Evolutionary conservation across 1,140 invertebrate genomes (phyloP).

Genomic region (Archegozetes longisetosus): DNA sequence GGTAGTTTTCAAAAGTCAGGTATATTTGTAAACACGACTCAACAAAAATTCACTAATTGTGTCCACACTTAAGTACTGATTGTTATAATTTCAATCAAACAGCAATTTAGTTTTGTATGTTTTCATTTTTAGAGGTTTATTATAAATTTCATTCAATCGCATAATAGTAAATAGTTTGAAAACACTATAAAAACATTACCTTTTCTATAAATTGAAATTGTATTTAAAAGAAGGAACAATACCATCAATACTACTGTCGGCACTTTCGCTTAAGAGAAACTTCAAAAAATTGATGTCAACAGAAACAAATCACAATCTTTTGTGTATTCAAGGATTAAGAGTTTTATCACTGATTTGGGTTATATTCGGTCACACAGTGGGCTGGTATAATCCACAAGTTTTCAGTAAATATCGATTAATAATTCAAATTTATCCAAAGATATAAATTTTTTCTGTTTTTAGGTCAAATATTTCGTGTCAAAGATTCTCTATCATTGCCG

Average conservation of each 20-base stretch:
- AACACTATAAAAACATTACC: neutral
- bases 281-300: neutral
- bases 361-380: constrained; percentile 22
- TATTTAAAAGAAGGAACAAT: neutral
- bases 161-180: neutral
- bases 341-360: constrained; percentile 23
- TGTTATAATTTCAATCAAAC: neutral
- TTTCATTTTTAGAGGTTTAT: neutral
- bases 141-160: neutral
- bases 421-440: neutral
- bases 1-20: too few relatives aligned
- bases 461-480: too few relatives aligned
- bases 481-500: too few relatives aligned
- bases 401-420: neutral
- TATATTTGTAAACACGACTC: too few relatives aligned
- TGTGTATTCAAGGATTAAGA: constrained; percentile 23
- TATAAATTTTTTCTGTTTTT: too few relatives aligned
- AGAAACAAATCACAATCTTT: neutral
- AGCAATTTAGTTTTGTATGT: neutral
- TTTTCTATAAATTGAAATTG: neutral
- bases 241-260: neutral
- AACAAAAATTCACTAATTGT: too few relatives aligned
- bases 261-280: neutral
- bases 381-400: constrained; percentile 38
- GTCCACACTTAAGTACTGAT: neutral